Conservation (phyloP, 2,888 invertebrate genomes). For the Cryptocephalus primarius region DNA sequence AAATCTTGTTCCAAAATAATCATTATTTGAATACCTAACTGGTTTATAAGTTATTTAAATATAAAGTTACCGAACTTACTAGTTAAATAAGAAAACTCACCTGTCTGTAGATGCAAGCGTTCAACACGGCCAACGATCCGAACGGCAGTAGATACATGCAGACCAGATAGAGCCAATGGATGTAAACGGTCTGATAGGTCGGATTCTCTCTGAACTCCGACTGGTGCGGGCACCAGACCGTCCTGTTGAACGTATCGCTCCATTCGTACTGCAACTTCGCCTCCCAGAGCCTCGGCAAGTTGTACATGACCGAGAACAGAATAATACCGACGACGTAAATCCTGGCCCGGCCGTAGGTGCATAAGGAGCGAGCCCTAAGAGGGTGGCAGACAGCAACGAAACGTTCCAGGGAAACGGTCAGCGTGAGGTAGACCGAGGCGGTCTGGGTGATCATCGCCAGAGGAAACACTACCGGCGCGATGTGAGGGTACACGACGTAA, state of each 20-base stretch:
- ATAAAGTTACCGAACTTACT: too few relatives aligned
- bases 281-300: slow-evolving; percentile 72
- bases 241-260: slow-evolving; percentile 30
- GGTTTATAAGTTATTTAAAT: too few relatives aligned
- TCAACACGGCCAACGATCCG: slow-evolving; percentile 75
- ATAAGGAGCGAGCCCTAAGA: slow-evolving; percentile 75
- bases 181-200: slow-evolving; percentile 75
- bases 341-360: slow-evolving; percentile 79
- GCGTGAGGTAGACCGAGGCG: slow-evolving; percentile 83
- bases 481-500: slow-evolving; percentile 67
- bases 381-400: slow-evolving; percentile 93
- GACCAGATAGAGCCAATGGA: slow-evolving; percentile 88
- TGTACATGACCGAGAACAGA: slow-evolving; percentile 73
- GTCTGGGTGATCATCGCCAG: slow-evolving; percentile 83
- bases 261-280: slow-evolving; percentile 38
- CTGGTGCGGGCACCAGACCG: slow-evolving; percentile 58
- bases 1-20: too few relatives aligned
- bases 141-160: slow-evolving; percentile 93
- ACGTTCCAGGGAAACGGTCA: slow-evolving; percentile 84
- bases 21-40: too few relatives aligned
- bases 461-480: slow-evolving; percentile 72
- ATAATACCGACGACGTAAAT: slow-evolving; percentile 76
- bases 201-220: slow-evolving; percentile 58
- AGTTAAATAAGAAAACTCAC: slow-evolving; percentile 34
- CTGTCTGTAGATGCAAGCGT: slow-evolving; percentile 82